A percentile compares a stretch with the other conserved stretches of the same genome.
Evolutionary conservation across 2,113 vertebrate species (phyloP).

Genomic region (Austrofundulus limnaeus): DNA sequence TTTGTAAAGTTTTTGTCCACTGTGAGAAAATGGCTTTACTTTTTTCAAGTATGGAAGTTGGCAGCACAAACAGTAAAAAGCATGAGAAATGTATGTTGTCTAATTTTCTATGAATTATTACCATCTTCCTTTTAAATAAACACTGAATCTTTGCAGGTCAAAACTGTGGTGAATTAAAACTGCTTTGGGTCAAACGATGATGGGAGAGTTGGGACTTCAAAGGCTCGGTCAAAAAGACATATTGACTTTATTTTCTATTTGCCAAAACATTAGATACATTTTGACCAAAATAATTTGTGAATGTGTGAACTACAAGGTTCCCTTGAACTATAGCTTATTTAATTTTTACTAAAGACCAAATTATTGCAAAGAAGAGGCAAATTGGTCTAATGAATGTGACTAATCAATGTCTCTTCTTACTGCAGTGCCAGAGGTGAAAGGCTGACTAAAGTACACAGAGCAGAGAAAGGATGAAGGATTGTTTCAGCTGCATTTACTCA

Average conservation of each 20-base stretch:
- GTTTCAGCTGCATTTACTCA: neutral
- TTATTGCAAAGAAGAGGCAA: neutral
- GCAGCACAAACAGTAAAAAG: slow-evolving; percentile 44
- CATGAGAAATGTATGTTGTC: slow-evolving; percentile 38
- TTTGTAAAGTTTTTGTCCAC: slow-evolving; percentile 41
- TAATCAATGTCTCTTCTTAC: neutral
- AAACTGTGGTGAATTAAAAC: slow-evolving; percentile 22
- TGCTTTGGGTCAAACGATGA: slow-evolving; percentile 23
- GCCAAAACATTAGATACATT: slow-evolving; percentile 12
- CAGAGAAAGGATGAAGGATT: neutral
- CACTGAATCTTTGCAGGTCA: slow-evolving; percentile 22
- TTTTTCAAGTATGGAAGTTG: slow-evolving; percentile 23
- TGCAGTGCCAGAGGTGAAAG: too few relatives aligned
- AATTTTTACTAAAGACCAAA: neutral
- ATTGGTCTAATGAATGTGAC: neutral
- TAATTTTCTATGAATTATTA: slow-evolving; percentile 48
- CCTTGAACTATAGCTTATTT: neutral
- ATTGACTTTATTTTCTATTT: slow-evolving; percentile 9
- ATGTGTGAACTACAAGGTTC: neutral
- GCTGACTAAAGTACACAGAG: neutral
- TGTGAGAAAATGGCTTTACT: slow-evolving; percentile 50
- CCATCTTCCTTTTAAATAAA: slow-evolving; percentile 30
- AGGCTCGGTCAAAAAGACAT: neutral
- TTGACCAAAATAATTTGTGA: neutral
- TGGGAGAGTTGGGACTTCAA: slow-evolving; percentile 35